Base-by-base conservation (phyloP, 2,888 invertebrate species). In the Yponomeuta plumbellus region DNA sequence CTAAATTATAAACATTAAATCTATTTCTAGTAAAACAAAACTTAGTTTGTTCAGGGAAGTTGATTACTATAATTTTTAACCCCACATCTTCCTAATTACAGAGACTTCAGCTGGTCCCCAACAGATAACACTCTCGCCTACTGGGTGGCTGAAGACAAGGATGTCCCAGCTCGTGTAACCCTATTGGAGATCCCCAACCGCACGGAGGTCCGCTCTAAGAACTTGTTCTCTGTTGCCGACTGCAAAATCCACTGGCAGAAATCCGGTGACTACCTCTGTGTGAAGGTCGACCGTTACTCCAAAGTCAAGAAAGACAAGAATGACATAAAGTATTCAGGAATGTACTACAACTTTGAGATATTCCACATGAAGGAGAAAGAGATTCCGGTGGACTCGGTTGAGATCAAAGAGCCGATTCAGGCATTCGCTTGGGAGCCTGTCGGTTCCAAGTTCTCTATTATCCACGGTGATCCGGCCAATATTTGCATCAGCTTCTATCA, bases 241-340 rank as follows among this genome's bases (percentile, higher is more conserved):
- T 99, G 99, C 83, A 98, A 98, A 77, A 97, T 99, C 83, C 98
- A 98, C 84, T 99, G 99, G 99, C 99, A 99, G 85, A 98, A 98
- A 85, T 96, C 95, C 26, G 99, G 99, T 0, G 98, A 99, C 83
- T 98, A 98, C 82, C 92, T 99, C 34, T 99, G 99, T 76, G 99
- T 99, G 0, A 99, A 99, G 91, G 92, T 92, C n/a, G 92, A 91
- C 72, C 92, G 94, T n/a, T 94, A 93, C 84, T 95, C 96, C 4
- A 98, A 98, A 91, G 94, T 95, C n/a, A 96, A 97, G 76, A 98
- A 98, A 79, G 98, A 99, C 80, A 97, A 98, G 77, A 94, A 95
- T 66, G 98, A 98, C 75, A 94, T 95, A 44, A 99, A 99, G 85
- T 99, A 98, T 86, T 95, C 97, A 63, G 98, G 99, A 72, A 97